Evolutionary conservation across 2,797 vertebrate species (phyloP), one percentile per base, ranked within the genome.

Genomic region (Typhlichthys eigenmanni): DNA sequence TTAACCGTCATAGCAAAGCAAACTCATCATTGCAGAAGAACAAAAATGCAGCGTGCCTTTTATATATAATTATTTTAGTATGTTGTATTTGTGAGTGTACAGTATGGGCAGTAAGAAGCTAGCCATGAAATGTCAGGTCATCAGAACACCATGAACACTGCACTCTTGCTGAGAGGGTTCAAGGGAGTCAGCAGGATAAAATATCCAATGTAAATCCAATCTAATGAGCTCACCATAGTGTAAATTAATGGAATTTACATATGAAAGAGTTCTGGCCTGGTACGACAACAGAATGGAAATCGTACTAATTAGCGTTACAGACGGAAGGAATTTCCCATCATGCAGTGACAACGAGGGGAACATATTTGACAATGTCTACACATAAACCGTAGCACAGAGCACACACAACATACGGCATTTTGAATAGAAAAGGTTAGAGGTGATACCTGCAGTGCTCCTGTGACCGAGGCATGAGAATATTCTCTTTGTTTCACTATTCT

Each of bases 231-330:
- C 78, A 84, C 76, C 62, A 64, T 43, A 53, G 78, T 55, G 81
- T 85, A 81, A 87, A 87, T 87, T 76, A 82, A 90, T 87, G 58
- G 76, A 62, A 89, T 92, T 81, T 90, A 62, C 82, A 87, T 87
- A 85, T 87, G 80, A 90, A 92, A 88, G 82, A 79, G 78, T n/a
- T 45, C 72, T 62, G 75, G 65, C 38, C 59, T 81, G 69, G 74
- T 77, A 75, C 17, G 8, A 78, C 74, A 76, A 76, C 48, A 32
- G 47, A 66, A 75, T 72, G 71, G 64, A 86, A 75, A 29, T 60
- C 60, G 72, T 19, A 46, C 66, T 85, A 87, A 90, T 91, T 89
- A 82, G 79, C 73, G 78, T 64, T 67, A 79, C 74, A 79, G 60
- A 84, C 58, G 49, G 68, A 38, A 72, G 71, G 72, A 79, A 62